phyloP scores from a whole-genome alignment of 1,140 invertebrate species.

The Pristionchus pacificus region DNA sequence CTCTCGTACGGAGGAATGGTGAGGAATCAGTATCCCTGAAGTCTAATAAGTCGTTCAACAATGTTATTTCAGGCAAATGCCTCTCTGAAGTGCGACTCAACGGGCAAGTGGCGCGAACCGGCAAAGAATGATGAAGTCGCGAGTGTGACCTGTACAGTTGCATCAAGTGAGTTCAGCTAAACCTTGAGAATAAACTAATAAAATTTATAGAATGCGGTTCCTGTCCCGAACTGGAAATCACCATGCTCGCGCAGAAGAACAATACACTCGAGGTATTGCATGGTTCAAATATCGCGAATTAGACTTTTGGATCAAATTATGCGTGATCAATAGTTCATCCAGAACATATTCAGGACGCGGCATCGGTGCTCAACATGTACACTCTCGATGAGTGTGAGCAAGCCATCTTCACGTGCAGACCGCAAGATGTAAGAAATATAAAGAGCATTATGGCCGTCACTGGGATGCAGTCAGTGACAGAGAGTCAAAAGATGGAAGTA shows the following conservation, averaged over 20 bases:
- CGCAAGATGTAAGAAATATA: not conserved
- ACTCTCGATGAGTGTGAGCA: not conserved
- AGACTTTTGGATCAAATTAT: too few species aligned
- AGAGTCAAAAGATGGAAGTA: too few species aligned
- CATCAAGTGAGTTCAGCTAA: not conserved
- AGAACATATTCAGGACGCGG: not conserved
- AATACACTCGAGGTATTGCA: too few species aligned
- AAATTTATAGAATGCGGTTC: not conserved
- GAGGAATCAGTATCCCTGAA: too few species aligned
- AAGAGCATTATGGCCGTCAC: too few species aligned
- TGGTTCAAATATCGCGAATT: too few species aligned
- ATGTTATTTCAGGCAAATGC: not conserved
- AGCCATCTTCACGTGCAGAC: not conserved
- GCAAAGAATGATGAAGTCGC: not conserved
- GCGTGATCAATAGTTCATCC: not conserved
- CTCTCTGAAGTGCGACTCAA: not conserved
- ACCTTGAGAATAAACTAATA: not conserved
- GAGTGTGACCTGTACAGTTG: not conserved
- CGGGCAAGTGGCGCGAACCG: not conserved
- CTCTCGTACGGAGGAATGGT: too few species aligned
- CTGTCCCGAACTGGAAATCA: not conserved
- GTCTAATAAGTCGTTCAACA: not conserved
- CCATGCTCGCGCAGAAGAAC: too few species aligned
- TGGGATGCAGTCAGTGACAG: too few species aligned
- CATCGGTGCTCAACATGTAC: not conserved